phyloP scores from a whole-genome alignment of 2,113 vertebrate genomes.

The Tretioscincus oriximinensis region DNA sequence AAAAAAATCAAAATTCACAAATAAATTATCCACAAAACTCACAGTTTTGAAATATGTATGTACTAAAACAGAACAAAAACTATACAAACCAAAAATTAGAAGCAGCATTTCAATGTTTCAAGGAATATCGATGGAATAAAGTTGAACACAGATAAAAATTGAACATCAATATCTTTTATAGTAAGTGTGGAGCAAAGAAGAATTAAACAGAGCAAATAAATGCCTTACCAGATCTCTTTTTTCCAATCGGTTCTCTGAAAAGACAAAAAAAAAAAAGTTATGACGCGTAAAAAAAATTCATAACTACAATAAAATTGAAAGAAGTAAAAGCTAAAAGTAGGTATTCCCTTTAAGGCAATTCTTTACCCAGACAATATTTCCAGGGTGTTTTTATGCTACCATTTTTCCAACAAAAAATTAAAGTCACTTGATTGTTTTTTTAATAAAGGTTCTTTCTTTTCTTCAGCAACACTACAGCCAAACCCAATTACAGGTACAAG shows the following conservation, averaged over 20 bases:
- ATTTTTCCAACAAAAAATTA: accelerated
- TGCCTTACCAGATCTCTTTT: constrained; percentile 92
- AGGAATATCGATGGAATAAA: background rate
- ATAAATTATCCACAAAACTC: accelerated
- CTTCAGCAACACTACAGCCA: background rate
- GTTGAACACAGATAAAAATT: background rate
- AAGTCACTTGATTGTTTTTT: background rate
- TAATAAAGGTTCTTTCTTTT: background rate
- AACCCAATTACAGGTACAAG: background rate
- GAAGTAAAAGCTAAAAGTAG: too few species aligned
- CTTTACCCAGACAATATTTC: background rate
- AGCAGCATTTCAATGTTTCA: background rate
- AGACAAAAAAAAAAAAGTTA: constrained; percentile 56
- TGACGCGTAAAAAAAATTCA: background rate
- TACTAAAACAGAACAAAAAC: background rate
- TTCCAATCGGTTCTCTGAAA: constrained; percentile 89
- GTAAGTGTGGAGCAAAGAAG: too few species aligned
- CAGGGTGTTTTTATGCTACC: background rate
- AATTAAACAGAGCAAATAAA: background rate
- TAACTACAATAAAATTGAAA: background rate
- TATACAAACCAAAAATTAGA: background rate
- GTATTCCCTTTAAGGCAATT: background rate
- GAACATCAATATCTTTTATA: too few species aligned
- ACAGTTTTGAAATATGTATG: background rate
- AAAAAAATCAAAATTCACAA: background rate